These are phyloP conservation scores for Hoplias malabaricus DNA, from an alignment of 2,113 vertebrate genomes.

Conservation along the genomic window DNA sequence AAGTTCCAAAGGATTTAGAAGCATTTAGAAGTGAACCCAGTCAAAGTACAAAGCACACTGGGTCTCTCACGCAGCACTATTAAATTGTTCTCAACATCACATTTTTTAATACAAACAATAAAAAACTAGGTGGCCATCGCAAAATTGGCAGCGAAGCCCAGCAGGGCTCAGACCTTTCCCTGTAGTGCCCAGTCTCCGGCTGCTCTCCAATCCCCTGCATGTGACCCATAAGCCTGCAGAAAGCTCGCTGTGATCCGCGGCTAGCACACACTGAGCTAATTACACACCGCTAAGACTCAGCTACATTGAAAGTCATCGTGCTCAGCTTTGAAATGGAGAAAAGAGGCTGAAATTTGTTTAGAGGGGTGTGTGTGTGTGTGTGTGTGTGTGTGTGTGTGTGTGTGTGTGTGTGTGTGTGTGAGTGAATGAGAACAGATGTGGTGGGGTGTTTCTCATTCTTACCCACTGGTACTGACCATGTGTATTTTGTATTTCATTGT, in stretches of 20 bases:
- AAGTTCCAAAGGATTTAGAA: neutral
- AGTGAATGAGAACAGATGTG: neutral
- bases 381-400: neutral
- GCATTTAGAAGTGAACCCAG: neutral
- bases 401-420: neutral
- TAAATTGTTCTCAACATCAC: neutral
- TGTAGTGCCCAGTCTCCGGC: slow-evolving; percentile 7
- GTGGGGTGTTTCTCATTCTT: neutral
- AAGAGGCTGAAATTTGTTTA: slow-evolving; percentile 12
- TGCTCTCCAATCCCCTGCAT: slow-evolving; percentile 47
- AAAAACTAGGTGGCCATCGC: neutral
- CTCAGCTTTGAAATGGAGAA: slow-evolving; percentile 41
- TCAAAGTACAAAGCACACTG: neutral
- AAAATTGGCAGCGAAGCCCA: slow-evolving; percentile 5
- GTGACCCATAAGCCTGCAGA: slow-evolving; percentile 50
- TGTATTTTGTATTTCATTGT: neutral
- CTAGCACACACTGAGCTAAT: slow-evolving; percentile 53
- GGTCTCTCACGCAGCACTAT: neutral
- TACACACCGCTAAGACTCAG: slow-evolving; percentile 37
- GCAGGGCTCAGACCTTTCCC: neutral
- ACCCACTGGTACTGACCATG: neutral
- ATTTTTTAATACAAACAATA: neutral
- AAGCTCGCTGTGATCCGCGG: slow-evolving; percentile 36
- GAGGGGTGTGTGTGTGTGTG: neutral
- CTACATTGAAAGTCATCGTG: slow-evolving; percentile 14